Evolutionary conservation across 2,113 vertebrate genomes (phyloP), one percentile per base, ranked within the genome.

Genomic region (Phalacrocorax pelagicus): DNA sequence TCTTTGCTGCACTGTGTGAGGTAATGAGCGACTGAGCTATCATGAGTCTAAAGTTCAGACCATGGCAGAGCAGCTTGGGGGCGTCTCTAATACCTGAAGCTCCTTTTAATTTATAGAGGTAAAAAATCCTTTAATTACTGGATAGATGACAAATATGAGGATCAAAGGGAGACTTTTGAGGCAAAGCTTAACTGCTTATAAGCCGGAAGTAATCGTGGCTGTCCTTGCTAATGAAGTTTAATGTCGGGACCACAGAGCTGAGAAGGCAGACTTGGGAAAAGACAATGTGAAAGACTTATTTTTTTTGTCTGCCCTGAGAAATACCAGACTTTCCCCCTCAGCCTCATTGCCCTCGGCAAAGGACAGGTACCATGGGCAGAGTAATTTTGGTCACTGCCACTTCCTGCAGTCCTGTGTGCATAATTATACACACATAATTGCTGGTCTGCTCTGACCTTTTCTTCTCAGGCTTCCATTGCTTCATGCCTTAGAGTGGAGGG

Each of bases 111-210:
- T 85, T 90, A 22, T 6, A 19, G 22, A 61, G 57, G 2, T 38
- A 75, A 88, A 81, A 54, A 26, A n/a, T 18, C 27, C 54, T 78
- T 85, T 88, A 90, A 71, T 85, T 95, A 67, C 65, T 82, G 49
- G 34, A 16, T 75, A 44, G 40, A 26, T 85, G 62, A 77, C 44
- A 88, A 92, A 86, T 88, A 82, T 1, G 11, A 49, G 40, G 74
- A 65, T 92, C 62, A 54, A 86, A 93, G 85, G n/a, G 27, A 91
- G 73, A 71, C 38, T 84, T 91, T 52, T n/a, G 78, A 92, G 58
- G 46, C 63, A 58, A 70, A 87, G 51, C 14, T 59, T 87, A 88
- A 62, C 63, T 34, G 5, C n/a, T 70, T 78, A 19, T 54, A 51
- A 81, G 34, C 12, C 5, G 34, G 38, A 74, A 57, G n/a, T 59